Percentiles rank a stretch among this genome's conserved stretches.
These are phyloP conservation scores for Stramonita haemastoma DNA, from an alignment of 2,888 invertebrate species.

Conservation along the genomic window DNA sequence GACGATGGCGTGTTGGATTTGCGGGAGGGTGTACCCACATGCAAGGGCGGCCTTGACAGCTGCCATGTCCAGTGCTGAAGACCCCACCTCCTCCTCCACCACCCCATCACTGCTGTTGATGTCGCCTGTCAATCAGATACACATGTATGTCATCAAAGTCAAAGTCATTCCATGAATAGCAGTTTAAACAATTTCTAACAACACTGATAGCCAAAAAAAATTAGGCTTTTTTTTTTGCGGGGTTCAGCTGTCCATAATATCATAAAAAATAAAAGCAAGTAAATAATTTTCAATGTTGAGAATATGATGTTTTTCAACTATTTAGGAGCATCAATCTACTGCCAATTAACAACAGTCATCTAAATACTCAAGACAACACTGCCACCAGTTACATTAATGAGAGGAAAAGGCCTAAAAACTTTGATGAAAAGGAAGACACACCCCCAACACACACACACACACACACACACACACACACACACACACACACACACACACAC, in stretches of 20 bases:
- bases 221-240: too few relatives aligned
- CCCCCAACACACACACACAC: neutral
- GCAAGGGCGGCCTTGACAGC: slow-evolving; percentile 51
- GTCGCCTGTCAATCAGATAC: neutral
- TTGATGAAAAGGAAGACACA: neutral
- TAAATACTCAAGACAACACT: too few relatives aligned
- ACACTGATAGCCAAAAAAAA: too few relatives aligned
- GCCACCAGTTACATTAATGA: too few relatives aligned
- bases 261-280: too few relatives aligned
- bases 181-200: too few relatives aligned
- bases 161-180: neutral
- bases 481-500: neutral
- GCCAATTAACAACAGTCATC: too few relatives aligned
- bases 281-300: too few relatives aligned
- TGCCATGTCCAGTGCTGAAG: slow-evolving; percentile 45
- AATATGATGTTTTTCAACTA: too few relatives aligned
- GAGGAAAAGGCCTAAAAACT: neutral
- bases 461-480: neutral
- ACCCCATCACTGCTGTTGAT: neutral
- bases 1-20: slow-evolving; percentile 51
- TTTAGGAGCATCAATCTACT: too few relatives aligned
- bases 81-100: slow-evolving; percentile 36
- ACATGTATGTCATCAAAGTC: neutral
- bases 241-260: too few relatives aligned
- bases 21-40: slow-evolving; percentile 52